Evolutionary conservation across 2,113 vertebrate genomes (phyloP), one percentile per base, ranked within the genome.

Genomic region (Syngnathus floridae): DNA sequence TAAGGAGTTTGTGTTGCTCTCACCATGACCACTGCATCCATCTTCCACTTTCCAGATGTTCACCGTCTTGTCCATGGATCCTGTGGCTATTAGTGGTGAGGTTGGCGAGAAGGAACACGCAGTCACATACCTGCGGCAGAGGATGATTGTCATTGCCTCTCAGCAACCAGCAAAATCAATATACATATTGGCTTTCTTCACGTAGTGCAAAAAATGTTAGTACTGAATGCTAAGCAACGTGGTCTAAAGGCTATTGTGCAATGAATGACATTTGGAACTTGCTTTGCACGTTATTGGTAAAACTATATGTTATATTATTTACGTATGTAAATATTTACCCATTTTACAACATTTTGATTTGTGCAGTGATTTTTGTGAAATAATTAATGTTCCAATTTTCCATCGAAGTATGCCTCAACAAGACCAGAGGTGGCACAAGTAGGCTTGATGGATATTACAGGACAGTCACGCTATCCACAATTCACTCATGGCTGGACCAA

Each of bases 51-150:
- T 93, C 96, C 97, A 99, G 80, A 99, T 88, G 48, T 91, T 94
- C 62, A 98, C 94, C 1, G 91, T 95, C 87, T 97, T 99, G 82
- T 99, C 96, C 97, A 99, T 99, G 17, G 97, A 98, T 67, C 96
- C 96, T 6, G 95, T 96, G 62, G 95, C 95, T 56, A 99, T 91
- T 64, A 98, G 84, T 3, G 89, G 90, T 17, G 82, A 69, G 19
- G n/a, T 72, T 1, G 93, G 92, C 78, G 94, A 94, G 88, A 97
- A 95, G 65, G 91, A 88, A 82, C 95, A 98, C 0, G 94, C 90
- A 9, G 97, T 98, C 80, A 99, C 95, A 0, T 99, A 97, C 68
- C 97, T 99, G 85, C 65, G 85, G 78, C 35, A 73, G 16, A 59
- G 0, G 26, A 74, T 11, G 12, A 13, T 31, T 5, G 13, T 16